A percentile compares a stretch with the other conserved stretches of the same genome.
phyloP scores from a whole-genome alignment of 2,113 vertebrate genomes.

The Myanophis thanlyinensis region DNA sequence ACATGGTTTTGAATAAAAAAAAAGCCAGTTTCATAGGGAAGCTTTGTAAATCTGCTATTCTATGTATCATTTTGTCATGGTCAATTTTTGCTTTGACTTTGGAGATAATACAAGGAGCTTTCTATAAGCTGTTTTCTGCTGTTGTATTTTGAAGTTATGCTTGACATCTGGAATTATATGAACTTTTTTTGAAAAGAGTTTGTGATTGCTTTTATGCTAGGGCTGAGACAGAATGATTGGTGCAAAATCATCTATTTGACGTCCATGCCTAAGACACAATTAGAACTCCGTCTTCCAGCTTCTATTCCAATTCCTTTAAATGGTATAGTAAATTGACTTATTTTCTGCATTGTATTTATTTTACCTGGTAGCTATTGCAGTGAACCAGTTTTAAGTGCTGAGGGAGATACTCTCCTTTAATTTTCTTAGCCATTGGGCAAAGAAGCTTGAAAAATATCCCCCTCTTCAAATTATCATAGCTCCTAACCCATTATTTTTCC shows the following conservation, averaged over 20 bases:
- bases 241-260: not conserved
- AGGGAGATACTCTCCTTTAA: not conserved
- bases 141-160: not conserved
- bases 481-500: not conserved
- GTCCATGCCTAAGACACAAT: not conserved
- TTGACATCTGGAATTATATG: not conserved
- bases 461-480: not conserved
- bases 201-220: not conserved
- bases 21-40: not conserved
- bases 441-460: not conserved
- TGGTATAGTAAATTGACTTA: not conserved
- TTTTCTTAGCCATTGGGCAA: not conserved
- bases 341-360: not conserved
- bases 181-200: not conserved
- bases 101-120: not conserved
- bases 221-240: not conserved
- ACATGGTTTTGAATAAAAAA: not conserved
- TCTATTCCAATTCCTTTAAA: not conserved
- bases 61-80: not conserved
- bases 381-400: not conserved
- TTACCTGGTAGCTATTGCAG: not conserved
- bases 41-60: not conserved
- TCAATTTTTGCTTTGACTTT: not conserved
- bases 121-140: not conserved
- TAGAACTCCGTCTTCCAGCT: not conserved